phyloP scores from a whole-genome alignment of 2,113 vertebrate species.

The Willisornis vidua region DNA sequence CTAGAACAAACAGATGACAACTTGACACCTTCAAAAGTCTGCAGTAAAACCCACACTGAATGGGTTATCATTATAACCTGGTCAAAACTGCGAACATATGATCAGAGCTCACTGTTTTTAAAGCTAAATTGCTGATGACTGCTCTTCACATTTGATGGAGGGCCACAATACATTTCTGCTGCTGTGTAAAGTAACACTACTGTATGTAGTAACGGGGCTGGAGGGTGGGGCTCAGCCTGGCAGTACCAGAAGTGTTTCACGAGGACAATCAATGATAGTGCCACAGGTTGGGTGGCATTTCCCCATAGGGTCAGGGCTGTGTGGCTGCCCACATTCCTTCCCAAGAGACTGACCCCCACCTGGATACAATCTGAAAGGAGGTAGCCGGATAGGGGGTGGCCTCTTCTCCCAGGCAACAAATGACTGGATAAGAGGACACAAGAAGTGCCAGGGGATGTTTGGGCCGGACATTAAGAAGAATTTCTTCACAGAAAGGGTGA shows the following conservation, averaged over 20 bases:
- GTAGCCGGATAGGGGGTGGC: too few relatives aligned
- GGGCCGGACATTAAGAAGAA: neutral
- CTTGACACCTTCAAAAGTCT: neutral
- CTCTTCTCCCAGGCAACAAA: neutral
- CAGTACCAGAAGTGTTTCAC: rapidly evolving
- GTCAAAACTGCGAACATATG: neutral
- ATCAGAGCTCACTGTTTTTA: neutral
- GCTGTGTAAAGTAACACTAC: neutral
- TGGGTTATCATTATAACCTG: neutral
- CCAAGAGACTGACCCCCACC: neutral
- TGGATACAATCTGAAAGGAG: neutral
- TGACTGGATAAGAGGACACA: neutral
- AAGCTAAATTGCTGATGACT: neutral
- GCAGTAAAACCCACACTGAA: neutral
- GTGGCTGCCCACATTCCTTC: rapidly evolving
- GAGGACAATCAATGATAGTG: rapidly evolving
- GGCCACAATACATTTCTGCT: neutral
- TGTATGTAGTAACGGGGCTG: rapidly evolving
- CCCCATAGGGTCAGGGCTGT: neutral
- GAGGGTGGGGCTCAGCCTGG: rapidly evolving
- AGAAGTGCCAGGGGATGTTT: neutral
- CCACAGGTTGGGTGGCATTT: rapidly evolving
- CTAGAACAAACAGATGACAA: neutral
- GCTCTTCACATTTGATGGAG: neutral
- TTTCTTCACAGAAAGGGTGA: neutral